Evolutionary conservation across 1,140 invertebrate species (phyloP), one percentile per base, ranked within the genome.

Genomic region (Solenopsis fugax): DNA sequence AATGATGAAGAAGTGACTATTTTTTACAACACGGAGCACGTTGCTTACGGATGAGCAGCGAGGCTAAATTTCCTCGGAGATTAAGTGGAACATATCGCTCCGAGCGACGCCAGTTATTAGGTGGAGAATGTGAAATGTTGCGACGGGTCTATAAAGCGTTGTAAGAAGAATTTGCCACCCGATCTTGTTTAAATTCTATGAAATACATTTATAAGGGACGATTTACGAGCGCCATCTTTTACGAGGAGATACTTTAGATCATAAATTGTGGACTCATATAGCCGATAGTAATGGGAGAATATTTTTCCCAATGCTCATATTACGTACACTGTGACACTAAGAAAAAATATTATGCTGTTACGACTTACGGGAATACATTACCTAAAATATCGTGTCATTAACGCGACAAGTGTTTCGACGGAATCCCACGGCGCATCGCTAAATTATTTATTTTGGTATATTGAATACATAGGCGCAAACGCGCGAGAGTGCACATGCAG

Each of bases 121-220:
- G 29, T 13, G 54, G 69, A 75, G 81, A 87, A 62, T 72, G 78
- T 87, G 78, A 87, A 72, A 87, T 89, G 87, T 73, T 72, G 65
- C 60, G 60, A 82, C 52, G 65, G 64, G 77, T 87, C 71, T 85
- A 58, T 67, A 85, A 89, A 78, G 73, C 78, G 45, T 73, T 71
- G 85, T 21, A 65, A 69, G 65, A n/a, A 69, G 48, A 71, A 87
- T 88, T 86, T 89, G 81, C 84, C 85, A 80, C 29, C 48, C 54
- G 58, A 72, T 76, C 72, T 89, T 89, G 86, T 87, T 89, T 87
- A 87, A 89, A 89, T 89, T 89, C 88, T 82, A 86, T 85, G 85
- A 87, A 88, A 87, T 88, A 88, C 86, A 86, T 88, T 86, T 87
- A 88, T 82, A 85, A 60, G 65, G 58, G 69, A 73, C 81, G 45